These are phyloP conservation scores for Ophion ventricosus DNA, from an alignment of 2,888 invertebrate genomes.

Conservation along the genomic window DNA sequence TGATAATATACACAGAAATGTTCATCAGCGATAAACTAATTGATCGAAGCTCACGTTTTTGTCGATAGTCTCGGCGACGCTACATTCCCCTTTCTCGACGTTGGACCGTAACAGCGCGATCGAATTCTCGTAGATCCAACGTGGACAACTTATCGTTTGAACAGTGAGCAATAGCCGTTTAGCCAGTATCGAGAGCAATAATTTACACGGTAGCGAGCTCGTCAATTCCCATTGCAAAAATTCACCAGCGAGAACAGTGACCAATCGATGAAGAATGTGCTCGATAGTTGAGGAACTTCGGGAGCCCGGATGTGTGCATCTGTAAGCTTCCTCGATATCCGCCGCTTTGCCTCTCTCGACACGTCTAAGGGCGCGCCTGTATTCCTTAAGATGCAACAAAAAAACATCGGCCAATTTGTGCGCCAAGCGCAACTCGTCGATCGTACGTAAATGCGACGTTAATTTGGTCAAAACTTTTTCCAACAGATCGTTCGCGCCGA, in stretches of 20 bases:
- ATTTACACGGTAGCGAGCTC: constrained; percentile 88
- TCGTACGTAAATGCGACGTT: constrained; percentile 79
- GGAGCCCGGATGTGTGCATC: constrained; percentile 78
- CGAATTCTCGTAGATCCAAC: constrained; percentile 74
- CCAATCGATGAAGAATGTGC: constrained; percentile 86
- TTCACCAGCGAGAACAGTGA: constrained; percentile 86
- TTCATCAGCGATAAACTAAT: background rate
- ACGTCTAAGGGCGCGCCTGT: constrained; percentile 82
- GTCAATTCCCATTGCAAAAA: constrained; percentile 88
- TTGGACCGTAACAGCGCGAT: constrained; percentile 69
- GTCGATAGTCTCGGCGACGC: constrained; percentile 24
- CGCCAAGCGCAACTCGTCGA: constrained; percentile 82
- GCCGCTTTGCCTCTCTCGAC: constrained; percentile 76
- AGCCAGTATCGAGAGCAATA: constrained; percentile 86
- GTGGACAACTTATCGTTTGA: constrained; percentile 74
- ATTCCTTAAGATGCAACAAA: constrained; percentile 87
- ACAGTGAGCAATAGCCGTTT: constrained; percentile 84
- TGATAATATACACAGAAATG: background rate
- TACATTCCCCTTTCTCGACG: constrained; percentile 22
- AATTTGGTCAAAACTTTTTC: constrained; percentile 82
- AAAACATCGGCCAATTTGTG: constrained; percentile 85
- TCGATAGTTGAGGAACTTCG: constrained; percentile 83
- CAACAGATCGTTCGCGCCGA: constrained; percentile 82
- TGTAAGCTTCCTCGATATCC: constrained; percentile 78
- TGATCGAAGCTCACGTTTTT: constrained; percentile 49